Conservation (phyloP, 37 sponge, comb jelly and placozoan genomes). For the Oscarella lobularis region DNA sequence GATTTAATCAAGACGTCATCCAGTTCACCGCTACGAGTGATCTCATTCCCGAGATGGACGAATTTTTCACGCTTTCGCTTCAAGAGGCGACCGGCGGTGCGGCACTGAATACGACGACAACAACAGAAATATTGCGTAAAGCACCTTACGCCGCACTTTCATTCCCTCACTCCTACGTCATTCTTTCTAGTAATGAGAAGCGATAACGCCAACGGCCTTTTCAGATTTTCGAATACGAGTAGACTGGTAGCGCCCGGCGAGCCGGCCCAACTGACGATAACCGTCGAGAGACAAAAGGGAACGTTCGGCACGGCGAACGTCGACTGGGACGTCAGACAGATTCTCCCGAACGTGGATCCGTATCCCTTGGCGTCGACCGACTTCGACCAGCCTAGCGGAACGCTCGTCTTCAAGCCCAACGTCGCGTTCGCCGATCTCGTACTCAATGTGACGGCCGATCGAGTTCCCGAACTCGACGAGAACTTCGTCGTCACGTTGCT, state of each 20-base stretch:
- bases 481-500: conserved; percentile 30
- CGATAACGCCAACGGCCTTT: neutral
- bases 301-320: neutral
- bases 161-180: too few relatives aligned
- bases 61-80: neutral
- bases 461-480: conserved; percentile 49
- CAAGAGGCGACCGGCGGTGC: too few relatives aligned
- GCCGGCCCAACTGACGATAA: neutral
- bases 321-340: neutral
- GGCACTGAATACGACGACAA: too few relatives aligned
- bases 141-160: too few relatives aligned
- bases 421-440: too few relatives aligned
- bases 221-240: neutral
- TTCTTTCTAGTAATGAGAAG: neutral
- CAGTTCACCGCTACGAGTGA: neutral
- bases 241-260: neutral
- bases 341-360: neutral
- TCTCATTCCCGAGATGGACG: neutral
- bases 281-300: neutral
- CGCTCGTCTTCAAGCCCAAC: conserved; percentile 8
- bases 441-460: conserved; percentile 36
- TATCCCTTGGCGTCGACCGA: neutral
- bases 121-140: too few relatives aligned
- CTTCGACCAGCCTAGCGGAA: neutral
- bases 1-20: neutral